A percentile compares a stretch with the other conserved stretches of the same genome.
phyloP scores from a whole-genome alignment of 2,797 vertebrate genomes.

The Tapirus indicus region DNA sequence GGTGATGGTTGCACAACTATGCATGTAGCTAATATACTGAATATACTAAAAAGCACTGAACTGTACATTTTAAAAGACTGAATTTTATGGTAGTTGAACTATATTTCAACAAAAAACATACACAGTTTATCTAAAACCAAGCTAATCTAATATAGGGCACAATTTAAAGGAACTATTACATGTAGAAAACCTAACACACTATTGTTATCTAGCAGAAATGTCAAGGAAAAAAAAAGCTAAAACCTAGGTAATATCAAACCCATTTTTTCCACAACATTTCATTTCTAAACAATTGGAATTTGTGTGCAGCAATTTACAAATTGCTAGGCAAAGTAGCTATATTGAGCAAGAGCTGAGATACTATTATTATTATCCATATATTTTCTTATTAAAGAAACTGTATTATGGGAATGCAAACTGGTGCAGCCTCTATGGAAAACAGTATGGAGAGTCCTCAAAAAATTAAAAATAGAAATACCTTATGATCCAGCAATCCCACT shows the following conservation, averaged over 20 bases:
- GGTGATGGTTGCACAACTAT: not conserved
- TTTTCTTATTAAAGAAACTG: constrained; percentile 43
- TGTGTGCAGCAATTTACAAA: not conserved
- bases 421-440: too few species aligned
- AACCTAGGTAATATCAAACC: not conserved
- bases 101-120: not conserved
- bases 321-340: not conserved
- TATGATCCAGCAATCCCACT: too few species aligned
- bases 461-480: too few species aligned
- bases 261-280: not conserved
- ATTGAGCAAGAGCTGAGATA: not conserved
- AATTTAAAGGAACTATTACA: not conserved
- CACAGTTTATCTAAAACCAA: not conserved
- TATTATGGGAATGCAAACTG: not conserved
- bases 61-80: not conserved
- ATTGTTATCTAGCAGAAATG: not conserved
- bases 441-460: too few species aligned
- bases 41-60: not conserved
- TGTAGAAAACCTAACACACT: not conserved
- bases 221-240: not conserved
- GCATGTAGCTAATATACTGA: not conserved
- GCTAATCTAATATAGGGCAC: not conserved
- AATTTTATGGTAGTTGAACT: not conserved
- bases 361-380: not conserved
- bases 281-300: constrained; percentile 20